A percentile compares a stretch with the other conserved stretches of the same genome.
phyloP scores from a whole-genome alignment of 2,888 invertebrate genomes.

The Oxytorus armatus region DNA sequence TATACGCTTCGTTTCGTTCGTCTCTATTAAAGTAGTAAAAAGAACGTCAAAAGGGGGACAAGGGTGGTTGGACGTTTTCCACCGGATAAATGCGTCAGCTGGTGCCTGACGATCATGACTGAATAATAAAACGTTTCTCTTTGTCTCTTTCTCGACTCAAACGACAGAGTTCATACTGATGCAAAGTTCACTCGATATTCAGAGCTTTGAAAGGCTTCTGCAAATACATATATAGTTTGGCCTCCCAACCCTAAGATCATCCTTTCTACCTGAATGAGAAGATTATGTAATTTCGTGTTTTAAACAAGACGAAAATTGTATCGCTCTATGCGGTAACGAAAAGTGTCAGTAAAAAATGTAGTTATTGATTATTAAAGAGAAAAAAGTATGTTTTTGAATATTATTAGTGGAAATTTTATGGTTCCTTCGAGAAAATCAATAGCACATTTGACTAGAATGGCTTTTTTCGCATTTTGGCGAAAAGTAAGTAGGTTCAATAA shows the following conservation, averaged over 20 bases:
- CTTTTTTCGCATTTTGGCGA: too few species aligned
- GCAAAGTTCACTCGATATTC: conserved; percentile 61
- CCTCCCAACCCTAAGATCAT: conserved; percentile 9
- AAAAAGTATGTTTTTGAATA: too few species aligned
- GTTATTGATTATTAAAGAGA: too few species aligned
- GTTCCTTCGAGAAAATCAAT: too few species aligned
- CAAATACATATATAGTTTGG: conserved; percentile 16
- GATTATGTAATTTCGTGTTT: conserved; percentile 9
- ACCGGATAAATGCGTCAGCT: conserved; percentile 48
- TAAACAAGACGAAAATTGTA: not conserved
- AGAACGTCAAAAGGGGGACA: not conserved
- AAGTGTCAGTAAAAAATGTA: too few species aligned
- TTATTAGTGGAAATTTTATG: too few species aligned
- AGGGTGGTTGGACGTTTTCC: conserved; percentile 23
- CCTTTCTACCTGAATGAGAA: not conserved
- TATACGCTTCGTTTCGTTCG: not conserved
- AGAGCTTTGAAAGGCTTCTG: conserved; percentile 28
- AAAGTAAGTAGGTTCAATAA: too few species aligned
- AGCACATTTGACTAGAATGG: too few species aligned
- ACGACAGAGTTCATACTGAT: conserved; percentile 31
- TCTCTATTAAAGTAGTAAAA: not conserved
- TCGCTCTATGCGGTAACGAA: not conserved
- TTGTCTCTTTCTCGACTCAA: conserved; percentile 23
- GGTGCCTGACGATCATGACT: conserved; percentile 58
- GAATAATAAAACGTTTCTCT: conserved; percentile 49